Percentiles rank a stretch among this genome's conserved stretches.
These are phyloP conservation scores for Gastrophysa polygoni DNA, from an alignment of 2,888 invertebrate genomes.

Conservation along the genomic window DNA sequence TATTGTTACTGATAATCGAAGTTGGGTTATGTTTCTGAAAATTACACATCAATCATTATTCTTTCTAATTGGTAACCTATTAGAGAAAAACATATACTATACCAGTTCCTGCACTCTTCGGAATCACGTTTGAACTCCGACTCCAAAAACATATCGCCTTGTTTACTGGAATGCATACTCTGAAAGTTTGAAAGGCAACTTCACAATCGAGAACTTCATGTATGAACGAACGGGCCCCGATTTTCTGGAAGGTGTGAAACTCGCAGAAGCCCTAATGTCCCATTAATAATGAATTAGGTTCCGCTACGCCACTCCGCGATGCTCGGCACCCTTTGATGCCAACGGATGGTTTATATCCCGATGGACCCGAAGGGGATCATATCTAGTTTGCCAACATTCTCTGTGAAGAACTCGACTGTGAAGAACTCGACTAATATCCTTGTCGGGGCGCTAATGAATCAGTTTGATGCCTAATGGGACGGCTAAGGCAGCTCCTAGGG, in stretches of 20 bases:
- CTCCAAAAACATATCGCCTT: too few relatives aligned
- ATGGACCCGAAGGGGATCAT: background rate
- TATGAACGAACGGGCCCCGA: background rate
- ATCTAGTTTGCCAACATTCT: background rate
- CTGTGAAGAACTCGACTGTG: background rate
- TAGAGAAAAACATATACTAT: too few relatives aligned
- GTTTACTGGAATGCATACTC: too few relatives aligned
- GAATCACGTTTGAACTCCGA: too few relatives aligned
- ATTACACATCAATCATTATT: too few relatives aligned
- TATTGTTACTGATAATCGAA: too few relatives aligned
- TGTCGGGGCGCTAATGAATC: background rate
- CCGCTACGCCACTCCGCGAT: background rate
- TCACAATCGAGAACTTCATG: too few relatives aligned
- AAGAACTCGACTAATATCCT: background rate
- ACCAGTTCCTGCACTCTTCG: too few relatives aligned
- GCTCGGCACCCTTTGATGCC: background rate
- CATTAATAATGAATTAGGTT: constrained; percentile 7
- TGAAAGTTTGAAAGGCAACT: too few relatives aligned
- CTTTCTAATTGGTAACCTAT: too few relatives aligned
- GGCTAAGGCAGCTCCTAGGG: background rate
- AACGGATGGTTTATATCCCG: background rate
- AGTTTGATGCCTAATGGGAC: background rate
- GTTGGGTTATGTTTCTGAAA: too few relatives aligned
- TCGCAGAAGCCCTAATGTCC: background rate
- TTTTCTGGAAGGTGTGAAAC: constrained; percentile 17